Evolutionary conservation across 2,113 vertebrate species (phyloP), one percentile per base, ranked within the genome.

Genomic region (Garra rufa): DNA sequence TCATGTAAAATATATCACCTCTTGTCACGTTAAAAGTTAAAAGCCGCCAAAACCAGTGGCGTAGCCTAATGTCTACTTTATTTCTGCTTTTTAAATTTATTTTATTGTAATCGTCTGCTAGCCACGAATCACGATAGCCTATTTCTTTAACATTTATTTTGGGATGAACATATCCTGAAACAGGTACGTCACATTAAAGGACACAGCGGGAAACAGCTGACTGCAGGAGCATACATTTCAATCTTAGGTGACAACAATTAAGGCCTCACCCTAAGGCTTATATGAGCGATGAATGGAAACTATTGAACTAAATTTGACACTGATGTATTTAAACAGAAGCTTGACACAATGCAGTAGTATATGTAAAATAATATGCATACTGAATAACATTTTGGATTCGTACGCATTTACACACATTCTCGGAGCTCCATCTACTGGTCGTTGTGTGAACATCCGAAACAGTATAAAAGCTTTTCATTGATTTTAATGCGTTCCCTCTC

Each of bases 391-490:
- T 9, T 67, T 34, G 28, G 6, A 2, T 9, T 67, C 28, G 24
- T 4, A 9, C 61, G 19, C 63, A 34, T 38, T 67, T 8, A 65
- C 63, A 67, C 26, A 34, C 8, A 44, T n/a, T 43, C 38, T 76
- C 28, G 26, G 17, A 52, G 28, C 74, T 11, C 74, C 48, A 76
- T 19, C 74, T 76, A 30, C 74, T 76, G 48, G 74, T 76, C 8
- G 10, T 55, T 28, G 13, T 34, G 13, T 48, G n/a, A 76, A 48
- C 24, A 73, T 73, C 28, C 28, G 15, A 34, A 67, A 17, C 7
- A 17, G 1, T 15, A n/a, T 28, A 7, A 61, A 61, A 28, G 19
- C 17, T n/a, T 70, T 70, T 43, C 9, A 38, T 21, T 69, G 30
- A 38, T 69, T 38, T 69, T 34, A 9, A 69, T 2, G 17, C 1